phyloP scores from a whole-genome alignment of 1,140 invertebrate species.

The Saxidomus purpurata region DNA sequence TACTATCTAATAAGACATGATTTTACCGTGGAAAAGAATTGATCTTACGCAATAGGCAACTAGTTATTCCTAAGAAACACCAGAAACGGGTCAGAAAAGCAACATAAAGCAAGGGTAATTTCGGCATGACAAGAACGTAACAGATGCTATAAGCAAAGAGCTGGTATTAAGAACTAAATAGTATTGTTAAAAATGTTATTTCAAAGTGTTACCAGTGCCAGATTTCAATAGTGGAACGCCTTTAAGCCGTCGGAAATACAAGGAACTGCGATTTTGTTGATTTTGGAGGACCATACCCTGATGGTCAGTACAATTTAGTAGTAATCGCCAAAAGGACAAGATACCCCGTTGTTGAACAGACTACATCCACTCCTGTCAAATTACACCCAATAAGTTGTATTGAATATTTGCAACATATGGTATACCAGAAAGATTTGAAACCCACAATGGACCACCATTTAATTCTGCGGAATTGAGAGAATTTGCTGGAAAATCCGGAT shows the following conservation, averaged over 20 bases:
- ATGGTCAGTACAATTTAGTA: constrained; percentile 76
- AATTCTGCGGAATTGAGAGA: constrained; percentile 39
- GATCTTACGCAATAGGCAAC: constrained; percentile 54
- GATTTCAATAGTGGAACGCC: constrained; percentile 48
- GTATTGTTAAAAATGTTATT: constrained; percentile 62
- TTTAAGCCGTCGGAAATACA: constrained; percentile 36
- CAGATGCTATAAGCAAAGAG: constrained; percentile 67
- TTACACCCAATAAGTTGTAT: constrained; percentile 42
- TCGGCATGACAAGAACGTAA: constrained; percentile 73
- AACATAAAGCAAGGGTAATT: constrained; percentile 66
- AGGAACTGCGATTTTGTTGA: constrained; percentile 71
- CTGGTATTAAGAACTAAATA: constrained; percentile 70
- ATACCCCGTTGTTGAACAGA: constrained; percentile 73
- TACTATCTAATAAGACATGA: constrained; percentile 62
- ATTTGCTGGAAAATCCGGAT: constrained; percentile 44
- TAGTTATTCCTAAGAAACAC: constrained; percentile 68
- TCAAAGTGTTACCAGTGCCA: constrained; percentile 68
- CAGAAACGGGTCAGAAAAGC: constrained; percentile 60
- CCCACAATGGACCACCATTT: constrained; percentile 73
- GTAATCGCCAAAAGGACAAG: constrained; percentile 77
- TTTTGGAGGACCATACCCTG: constrained; percentile 76
- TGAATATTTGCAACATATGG: constrained; percentile 65
- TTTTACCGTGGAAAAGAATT: constrained; percentile 36
- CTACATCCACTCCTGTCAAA: constrained; percentile 23
- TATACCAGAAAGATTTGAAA: constrained; percentile 68